phyloP scores from a whole-genome alignment of 2,888 invertebrate genomes.

The Beris morrisii region DNA sequence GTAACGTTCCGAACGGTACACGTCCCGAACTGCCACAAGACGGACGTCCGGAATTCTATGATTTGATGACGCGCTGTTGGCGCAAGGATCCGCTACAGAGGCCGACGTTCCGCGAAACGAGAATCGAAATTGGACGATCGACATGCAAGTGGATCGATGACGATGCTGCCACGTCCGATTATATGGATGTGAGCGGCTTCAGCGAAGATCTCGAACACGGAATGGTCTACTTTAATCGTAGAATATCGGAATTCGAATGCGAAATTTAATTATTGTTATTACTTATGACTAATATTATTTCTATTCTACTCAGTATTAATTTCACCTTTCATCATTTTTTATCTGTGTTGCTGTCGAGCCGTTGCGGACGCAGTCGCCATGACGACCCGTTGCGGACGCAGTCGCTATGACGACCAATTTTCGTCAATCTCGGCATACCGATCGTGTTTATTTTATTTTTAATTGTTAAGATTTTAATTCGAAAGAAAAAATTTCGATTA shows the following conservation, averaged over 20 bases:
- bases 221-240: conserved; percentile 56
- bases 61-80: conserved; percentile 66
- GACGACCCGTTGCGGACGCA: no score
- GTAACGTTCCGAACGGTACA: conserved; percentile 76
- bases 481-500: no score
- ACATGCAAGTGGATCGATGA: conserved; percentile 56
- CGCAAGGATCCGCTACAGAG: conserved; percentile 71
- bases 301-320: conserved; percentile 23
- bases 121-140: conserved; percentile 53
- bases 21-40: conserved; percentile 77
- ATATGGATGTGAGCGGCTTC: conserved; percentile 57
- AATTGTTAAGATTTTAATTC: no score
- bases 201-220: conserved; percentile 57
- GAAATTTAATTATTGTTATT: conserved; percentile 56
- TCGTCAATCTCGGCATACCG: no score
- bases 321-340: conserved; percentile 17
- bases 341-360: neutral
- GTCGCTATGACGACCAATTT: no score
- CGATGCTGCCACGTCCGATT: conserved; percentile 53
- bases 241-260: conserved; percentile 67
- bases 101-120: conserved; percentile 69
- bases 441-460: no score
- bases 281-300: conserved; percentile 2
- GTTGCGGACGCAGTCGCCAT: no score
- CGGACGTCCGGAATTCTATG: conserved; percentile 71